These are phyloP conservation scores for Emydura subglobosa DNA, from an alignment of 2,113 vertebrate species.

Conservation along the genomic window DNA sequence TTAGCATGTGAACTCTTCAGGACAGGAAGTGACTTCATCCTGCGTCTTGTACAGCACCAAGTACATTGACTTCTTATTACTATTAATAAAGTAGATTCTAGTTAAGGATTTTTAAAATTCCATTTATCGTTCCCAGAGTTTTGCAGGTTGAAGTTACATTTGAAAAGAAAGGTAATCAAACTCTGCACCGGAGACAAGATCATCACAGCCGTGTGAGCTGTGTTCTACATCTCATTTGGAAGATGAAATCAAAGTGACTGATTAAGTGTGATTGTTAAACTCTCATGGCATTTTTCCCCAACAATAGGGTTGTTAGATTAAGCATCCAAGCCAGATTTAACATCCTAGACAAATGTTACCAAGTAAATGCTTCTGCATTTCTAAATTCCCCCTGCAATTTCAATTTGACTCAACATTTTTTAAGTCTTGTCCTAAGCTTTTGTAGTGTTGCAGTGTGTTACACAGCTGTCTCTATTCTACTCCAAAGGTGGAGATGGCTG, in stretches of 20 bases:
- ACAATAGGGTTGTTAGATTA: background rate
- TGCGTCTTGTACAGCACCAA: rapidly evolving
- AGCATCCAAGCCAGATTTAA: background rate
- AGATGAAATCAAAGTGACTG: background rate
- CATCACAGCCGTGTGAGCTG: background rate
- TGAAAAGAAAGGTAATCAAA: background rate
- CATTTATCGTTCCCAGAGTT: background rate
- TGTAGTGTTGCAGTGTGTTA: background rate
- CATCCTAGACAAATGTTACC: background rate
- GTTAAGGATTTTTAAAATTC: background rate
- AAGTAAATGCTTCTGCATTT: background rate
- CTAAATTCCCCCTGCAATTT: background rate
- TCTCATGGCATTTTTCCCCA: background rate
- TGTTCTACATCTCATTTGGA: background rate
- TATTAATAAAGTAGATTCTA: background rate
- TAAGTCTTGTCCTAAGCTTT: background rate
- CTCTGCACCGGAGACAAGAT: background rate
- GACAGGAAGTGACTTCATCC: background rate
- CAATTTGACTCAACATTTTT: background rate
- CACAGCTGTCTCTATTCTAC: background rate
- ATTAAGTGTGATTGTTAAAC: background rate
- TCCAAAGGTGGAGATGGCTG: background rate
- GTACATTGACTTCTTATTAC: background rate
- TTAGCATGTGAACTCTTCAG: background rate
- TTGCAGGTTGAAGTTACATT: background rate